Evolutionary conservation across 2,113 vertebrate species (phyloP), one percentile per base, ranked within the genome.

Genomic region (Cyprinodon brontotheroides): DNA sequence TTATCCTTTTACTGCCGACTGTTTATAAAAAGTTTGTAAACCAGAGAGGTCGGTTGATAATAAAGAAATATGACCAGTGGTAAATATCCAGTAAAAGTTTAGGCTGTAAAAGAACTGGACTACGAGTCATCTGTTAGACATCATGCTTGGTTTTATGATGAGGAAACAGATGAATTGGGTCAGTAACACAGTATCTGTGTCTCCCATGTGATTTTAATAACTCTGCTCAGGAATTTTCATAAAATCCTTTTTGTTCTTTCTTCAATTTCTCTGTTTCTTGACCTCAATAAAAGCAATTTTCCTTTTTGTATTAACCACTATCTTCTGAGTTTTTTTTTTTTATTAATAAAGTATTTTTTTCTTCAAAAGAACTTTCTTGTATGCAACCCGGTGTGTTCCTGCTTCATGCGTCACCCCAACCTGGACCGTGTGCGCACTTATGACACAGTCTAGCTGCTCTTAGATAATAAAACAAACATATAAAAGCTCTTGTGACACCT

Each of bases 271-370:
- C 11, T 29, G 57, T 80, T 62, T 75, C 17, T 0, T 20, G 17
- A n/a, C 50, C 50, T 20, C 75, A 70, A 38, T 60, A 77, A 74
- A 87, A 78, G 82, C 84, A 88, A 81, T 82, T 82, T 86, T 79
- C 20, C 11, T n/a, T 64, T 17, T 37, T 59, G 59, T 12, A 63
- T 77, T 41, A 74, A 43, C 86, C 43, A 72, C 45, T 86, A 62
- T 68, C 65, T 73, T 68, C 60, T 63, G 0, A 62, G 38, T 76
- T 70, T 37, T 15, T 72, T 64, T 66, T 61, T 78, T 14, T 48
- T 29, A 79, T 48, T 29, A 79, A 70, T 75, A 45, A 73, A 48
- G 7, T 39, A 1, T 5, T 17, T 39, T 65, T 39, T 9, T 20
- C 29, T 29, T 29, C 29, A 29, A 29, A 29, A 29, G 29, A 29